phyloP scores from a whole-genome alignment of 2,888 invertebrate species.

The Eretmocerus hayati region DNA sequence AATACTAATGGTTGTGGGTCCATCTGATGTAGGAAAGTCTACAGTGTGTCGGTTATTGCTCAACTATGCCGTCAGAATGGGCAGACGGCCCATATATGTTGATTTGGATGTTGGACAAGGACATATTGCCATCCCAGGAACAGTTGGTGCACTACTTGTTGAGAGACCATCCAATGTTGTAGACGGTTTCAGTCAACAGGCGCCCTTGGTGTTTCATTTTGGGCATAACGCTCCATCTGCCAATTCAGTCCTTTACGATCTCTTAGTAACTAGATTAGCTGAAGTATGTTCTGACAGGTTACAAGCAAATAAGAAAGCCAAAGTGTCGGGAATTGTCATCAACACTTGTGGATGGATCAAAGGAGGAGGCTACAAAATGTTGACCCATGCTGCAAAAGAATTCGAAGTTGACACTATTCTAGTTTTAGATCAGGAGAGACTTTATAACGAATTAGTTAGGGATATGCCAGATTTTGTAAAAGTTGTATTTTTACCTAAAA shows the following conservation, averaged over 20 bases:
- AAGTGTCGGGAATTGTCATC: conserved; percentile 84
- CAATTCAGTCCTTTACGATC: conserved; percentile 79
- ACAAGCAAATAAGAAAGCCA: conserved; percentile 80
- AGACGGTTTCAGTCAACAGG: conserved; percentile 90
- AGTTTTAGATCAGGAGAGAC: conserved; percentile 90
- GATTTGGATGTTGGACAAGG: conserved; percentile 96
- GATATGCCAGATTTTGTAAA: conserved; percentile 93
- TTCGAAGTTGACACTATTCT: conserved; percentile 95
- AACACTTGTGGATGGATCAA: conserved; percentile 99
- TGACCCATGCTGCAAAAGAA: conserved; percentile 82
- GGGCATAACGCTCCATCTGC: conserved; percentile 73
- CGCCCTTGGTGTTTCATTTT: conserved; percentile 88
- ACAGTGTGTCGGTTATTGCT: conserved; percentile 81
- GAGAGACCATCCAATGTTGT: conserved; percentile 91
- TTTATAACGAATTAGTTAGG: conserved; percentile 87
- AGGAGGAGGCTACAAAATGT: conserved; percentile 77
- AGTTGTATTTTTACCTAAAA: conserved; percentile 85
- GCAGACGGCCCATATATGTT: conserved; percentile 81
- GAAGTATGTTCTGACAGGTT: conserved; percentile 78
- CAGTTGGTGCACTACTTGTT: conserved; percentile 81
- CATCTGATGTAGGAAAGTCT: conserved; percentile 93
- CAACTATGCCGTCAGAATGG: conserved; percentile 92
- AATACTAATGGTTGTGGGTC: conserved; percentile 85
- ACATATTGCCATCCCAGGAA: conserved; percentile 84
- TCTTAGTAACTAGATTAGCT: conserved; percentile 76